Evolutionary conservation across 2,113 vertebrate genomes (phyloP), one percentile per base, ranked within the genome.

Genomic region (Lepisosteus osseus): DNA sequence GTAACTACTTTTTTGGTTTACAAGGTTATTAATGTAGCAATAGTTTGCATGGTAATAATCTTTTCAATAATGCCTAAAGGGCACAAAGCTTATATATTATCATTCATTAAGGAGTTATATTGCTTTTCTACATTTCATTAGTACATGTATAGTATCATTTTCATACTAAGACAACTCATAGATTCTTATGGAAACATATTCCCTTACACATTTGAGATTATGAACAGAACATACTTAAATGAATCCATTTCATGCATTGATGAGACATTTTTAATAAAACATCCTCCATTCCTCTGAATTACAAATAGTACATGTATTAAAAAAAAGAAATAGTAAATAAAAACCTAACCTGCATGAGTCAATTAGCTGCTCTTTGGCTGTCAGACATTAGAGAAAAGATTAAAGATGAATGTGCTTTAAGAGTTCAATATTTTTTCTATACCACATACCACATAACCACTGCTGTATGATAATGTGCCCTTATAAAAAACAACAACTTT

Each of bases 1-100:
- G 82, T 83, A 83, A 79, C 66, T 64, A 65, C 74, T 71, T 79
- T 17, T 29, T 45, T 56, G 43, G 56, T 71, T 68, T 51, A 51
- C 47, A 51, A 51, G 9, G 47, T 51, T 62, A 6, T 67, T 54
- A 55, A 55, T 70, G n/a, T 76, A n/a, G n/a, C 59, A 42, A 68
- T 43, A 61, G 54, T 51, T 15, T 73, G 72, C 72, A 73, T 73
- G 72, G 56, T 61, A 51, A 3, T 8, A 17, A 42, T 11, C 17
- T 59, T 3, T 51, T 54, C 6, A n/a, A n/a, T 43, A 59, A 55
- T 73, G 17, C n/a, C 15, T 12, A 40, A 40, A 56, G 15, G 15
- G 1, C 51, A 14, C 51, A 42, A 47, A 42, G 44, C 42, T 67
- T 45, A 45, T 45, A n/a, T 65, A 40, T 42, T 68, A 15, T 40